Conservation (phyloP, 1,140 invertebrate species). For the Conus betulinus region DNA sequence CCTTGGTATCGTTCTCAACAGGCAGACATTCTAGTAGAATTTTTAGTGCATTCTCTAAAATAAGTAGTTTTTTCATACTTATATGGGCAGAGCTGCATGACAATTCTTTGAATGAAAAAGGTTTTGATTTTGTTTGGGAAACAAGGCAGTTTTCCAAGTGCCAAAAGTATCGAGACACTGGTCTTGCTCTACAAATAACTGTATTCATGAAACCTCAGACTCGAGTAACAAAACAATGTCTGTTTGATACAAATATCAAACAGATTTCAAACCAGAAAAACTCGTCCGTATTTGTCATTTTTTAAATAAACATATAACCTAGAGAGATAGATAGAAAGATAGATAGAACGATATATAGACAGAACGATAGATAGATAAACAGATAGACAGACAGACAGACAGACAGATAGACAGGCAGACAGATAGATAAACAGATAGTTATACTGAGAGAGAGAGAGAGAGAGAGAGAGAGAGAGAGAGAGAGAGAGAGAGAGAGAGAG, state of each 20-base stretch:
- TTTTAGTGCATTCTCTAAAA: too few relatives aligned
- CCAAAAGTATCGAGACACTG: not conserved
- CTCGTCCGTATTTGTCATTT: not conserved
- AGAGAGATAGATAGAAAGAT: not conserved
- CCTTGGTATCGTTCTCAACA: too few relatives aligned
- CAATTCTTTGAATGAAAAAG: too few relatives aligned
- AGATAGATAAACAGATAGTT: too few relatives aligned
- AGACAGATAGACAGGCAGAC: too few relatives aligned
- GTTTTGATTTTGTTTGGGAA: too few relatives aligned
- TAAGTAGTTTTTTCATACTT: too few relatives aligned
- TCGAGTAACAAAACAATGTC: too few relatives aligned
- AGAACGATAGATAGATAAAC: not conserved
- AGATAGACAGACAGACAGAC: constrained; percentile 11
- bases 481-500: constrained; percentile 30
- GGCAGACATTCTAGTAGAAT: too few relatives aligned
- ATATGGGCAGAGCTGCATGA: too few relatives aligned
- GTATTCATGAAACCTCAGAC: not conserved
- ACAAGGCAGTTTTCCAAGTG: not conserved
- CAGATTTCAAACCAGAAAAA: not conserved
- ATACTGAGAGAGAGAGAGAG: constrained; percentile 8
- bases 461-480: constrained; percentile 36
- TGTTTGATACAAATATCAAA: too few relatives aligned
- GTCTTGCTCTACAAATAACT: not conserved
- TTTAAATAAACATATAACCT: not conserved
- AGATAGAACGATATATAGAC: not conserved